Conservation (phyloP, 1,140 invertebrate species). For the Probaryconus sp. region DNA sequence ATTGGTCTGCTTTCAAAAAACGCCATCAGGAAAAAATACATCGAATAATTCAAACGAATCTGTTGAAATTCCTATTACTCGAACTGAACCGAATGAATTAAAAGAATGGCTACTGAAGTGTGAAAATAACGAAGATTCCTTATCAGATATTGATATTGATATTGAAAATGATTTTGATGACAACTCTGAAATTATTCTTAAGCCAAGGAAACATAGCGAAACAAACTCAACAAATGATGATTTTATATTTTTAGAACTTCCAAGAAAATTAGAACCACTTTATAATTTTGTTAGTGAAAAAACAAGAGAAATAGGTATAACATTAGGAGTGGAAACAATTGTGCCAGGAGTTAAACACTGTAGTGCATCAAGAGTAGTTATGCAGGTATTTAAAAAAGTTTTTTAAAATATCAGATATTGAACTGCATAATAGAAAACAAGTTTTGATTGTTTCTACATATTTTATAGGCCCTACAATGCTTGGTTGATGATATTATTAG, state of each 20-base stretch:
- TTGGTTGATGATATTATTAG: slow-evolving; percentile 70
- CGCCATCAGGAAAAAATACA: slow-evolving; percentile 16
- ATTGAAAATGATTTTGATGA: slow-evolving; percentile 42
- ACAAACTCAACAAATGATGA: slow-evolving; percentile 16
- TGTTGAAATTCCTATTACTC: slow-evolving; percentile 32
- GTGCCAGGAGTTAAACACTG: slow-evolving; percentile 65
- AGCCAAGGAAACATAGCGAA: not conserved
- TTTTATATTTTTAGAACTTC: slow-evolving; percentile 62
- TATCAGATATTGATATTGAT: slow-evolving; percentile 63
- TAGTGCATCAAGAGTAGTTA: slow-evolving; percentile 66
- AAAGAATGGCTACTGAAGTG: slow-evolving; percentile 61
- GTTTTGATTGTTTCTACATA: slow-evolving; percentile 8
- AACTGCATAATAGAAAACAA: no score
- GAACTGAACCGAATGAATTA: slow-evolving; percentile 49
- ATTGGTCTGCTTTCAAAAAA: slow-evolving; percentile 10
- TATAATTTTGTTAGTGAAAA: slow-evolving; percentile 67
- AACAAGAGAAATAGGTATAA: slow-evolving; percentile 67
- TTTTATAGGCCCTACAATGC: slow-evolving; percentile 68
- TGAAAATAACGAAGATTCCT: slow-evolving; percentile 23
- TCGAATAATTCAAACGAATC: slow-evolving; percentile 44
- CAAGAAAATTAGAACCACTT: slow-evolving; percentile 57
- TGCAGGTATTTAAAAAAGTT: slow-evolving; percentile 56
- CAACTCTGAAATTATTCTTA: not conserved
- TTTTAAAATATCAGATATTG: not conserved
- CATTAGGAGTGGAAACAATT: slow-evolving; percentile 69